Conservation (phyloP, 1,140 invertebrate species). For the Vanessa tameamea region DNA sequence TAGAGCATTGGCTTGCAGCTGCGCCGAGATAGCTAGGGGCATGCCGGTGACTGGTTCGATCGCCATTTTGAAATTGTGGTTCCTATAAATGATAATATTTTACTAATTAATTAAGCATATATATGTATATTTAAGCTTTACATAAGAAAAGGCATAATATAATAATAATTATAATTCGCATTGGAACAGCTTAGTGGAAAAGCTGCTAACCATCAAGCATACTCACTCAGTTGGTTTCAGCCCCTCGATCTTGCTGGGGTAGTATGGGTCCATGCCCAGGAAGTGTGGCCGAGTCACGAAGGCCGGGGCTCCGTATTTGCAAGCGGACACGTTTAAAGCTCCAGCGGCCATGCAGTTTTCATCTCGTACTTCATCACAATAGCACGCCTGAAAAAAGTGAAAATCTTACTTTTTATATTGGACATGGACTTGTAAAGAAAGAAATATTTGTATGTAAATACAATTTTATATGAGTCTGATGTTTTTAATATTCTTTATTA, state of each 20-base stretch:
- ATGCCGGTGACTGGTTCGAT: slow-evolving; percentile 81
- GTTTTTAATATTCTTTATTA: no score
- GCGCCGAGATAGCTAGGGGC: slow-evolving; percentile 84
- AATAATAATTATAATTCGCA: no score
- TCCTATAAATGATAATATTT: slow-evolving; percentile 42
- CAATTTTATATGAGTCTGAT: no score
- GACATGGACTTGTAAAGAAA: not conserved
- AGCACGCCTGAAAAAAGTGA: slow-evolving; percentile 68
- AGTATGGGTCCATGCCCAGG: slow-evolving; percentile 84
- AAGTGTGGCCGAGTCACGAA: slow-evolving; percentile 91
- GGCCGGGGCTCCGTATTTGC: slow-evolving; percentile 85
- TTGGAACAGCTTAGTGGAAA: no score
- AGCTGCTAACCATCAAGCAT: not conserved
- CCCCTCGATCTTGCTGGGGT: slow-evolving; percentile 79
- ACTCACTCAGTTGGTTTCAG: slow-evolving; percentile 68
- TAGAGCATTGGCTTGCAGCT: slow-evolving; percentile 87
- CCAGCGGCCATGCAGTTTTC: slow-evolving; percentile 78
- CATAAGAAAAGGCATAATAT: no score
- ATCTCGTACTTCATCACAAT: slow-evolving; percentile 64
- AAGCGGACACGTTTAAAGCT: slow-evolving; percentile 81
- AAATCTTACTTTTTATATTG: not conserved
- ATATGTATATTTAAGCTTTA: no score
- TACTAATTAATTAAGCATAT: no score
- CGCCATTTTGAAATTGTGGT: slow-evolving; percentile 62
- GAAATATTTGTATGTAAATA: no score